Evolutionary conservation across 2,797 vertebrate genomes (phyloP), one percentile per base, ranked within the genome.

Genomic region (Ctenopoma kingsleyae): DNA sequence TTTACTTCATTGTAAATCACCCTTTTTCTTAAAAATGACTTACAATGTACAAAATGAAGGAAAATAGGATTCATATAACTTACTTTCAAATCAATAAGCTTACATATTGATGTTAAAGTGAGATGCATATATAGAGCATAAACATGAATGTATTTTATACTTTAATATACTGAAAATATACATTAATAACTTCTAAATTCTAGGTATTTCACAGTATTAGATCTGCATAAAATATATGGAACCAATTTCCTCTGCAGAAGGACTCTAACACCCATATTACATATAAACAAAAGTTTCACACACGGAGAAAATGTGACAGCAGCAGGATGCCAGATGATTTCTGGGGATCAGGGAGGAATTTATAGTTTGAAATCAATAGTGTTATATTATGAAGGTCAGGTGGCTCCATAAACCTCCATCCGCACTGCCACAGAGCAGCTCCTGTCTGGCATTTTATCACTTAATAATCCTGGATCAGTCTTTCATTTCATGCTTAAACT

Each of bases 401-500:
- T 50, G 19, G 53, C 70, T 71, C 35, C 49, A 27, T 43, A 54
- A 64, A 19, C 11, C 10, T 60, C 23, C n/a, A 59, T 52, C 15
- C 63, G 40, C 66, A 25, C n/a, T 57, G 27, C 46, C 44, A 67
- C 38, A 69, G 13, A 49, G 40, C 70, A 32, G 35, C 52, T 63
- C 25, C 27, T 46, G 50, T 47, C 15, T 69, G 38, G 13, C 55
- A 59, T 71, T 71, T 74, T 12, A 70, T 56, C 32, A 56, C 35
- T 49, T 50, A 22, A 67, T 67, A 58, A 76, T 76, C 40, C 43
- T 8, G 12, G 32, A 63, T 59, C n/a, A 54, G 50, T 55, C 25
- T 16, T 63, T 73, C 27, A 74, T 74, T 82, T 68, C 41, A 71
- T 66, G 51, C 52, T 71, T 60, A 51, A 71, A 59, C 51, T 68